These are phyloP conservation scores for Phalera bucephala DNA, from an alignment of 2,888 invertebrate species.

Conservation along the genomic window DNA sequence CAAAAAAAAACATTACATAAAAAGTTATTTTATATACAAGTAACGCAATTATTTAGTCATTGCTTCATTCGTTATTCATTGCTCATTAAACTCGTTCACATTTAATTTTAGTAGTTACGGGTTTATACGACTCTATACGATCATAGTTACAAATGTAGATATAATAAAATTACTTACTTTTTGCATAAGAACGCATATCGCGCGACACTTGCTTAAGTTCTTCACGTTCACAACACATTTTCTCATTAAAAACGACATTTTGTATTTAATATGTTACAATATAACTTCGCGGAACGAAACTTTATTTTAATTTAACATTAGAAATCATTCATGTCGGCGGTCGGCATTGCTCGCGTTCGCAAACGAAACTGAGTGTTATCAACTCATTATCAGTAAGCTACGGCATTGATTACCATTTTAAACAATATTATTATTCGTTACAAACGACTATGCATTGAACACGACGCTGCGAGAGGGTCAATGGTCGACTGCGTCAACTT, in stretches of 20 bases:
- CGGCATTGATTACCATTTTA: conserved; percentile 63
- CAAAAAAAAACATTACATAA: no score
- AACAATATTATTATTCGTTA: conserved; percentile 50
- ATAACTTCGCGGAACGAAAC: no score
- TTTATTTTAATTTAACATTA: neutral
- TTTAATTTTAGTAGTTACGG: no score
- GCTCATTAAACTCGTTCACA: no score
- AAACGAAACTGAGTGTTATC: conserved; percentile 61
- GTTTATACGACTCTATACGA: no score
- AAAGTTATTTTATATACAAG: no score
- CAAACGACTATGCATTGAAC: conserved; percentile 1
- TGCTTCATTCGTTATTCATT: no score
- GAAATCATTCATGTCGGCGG: conserved; percentile 33
- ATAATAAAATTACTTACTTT: conserved; percentile 63
- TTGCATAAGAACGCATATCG: conserved; percentile 42
- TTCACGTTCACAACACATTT: conserved; percentile 57
- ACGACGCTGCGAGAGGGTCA: conserved; percentile 31
- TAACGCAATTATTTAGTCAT: no score
- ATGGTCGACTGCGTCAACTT: conserved; percentile 25
- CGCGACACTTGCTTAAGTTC: conserved; percentile 51
- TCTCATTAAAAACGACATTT: conserved; percentile 64
- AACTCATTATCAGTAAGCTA: conserved; percentile 54
- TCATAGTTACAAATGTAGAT: no score
- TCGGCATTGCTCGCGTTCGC: conserved; percentile 35
- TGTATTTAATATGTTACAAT: conserved; percentile 6